Conservation (phyloP, 2,797 vertebrate species). For the Prionace glauca region DNA sequence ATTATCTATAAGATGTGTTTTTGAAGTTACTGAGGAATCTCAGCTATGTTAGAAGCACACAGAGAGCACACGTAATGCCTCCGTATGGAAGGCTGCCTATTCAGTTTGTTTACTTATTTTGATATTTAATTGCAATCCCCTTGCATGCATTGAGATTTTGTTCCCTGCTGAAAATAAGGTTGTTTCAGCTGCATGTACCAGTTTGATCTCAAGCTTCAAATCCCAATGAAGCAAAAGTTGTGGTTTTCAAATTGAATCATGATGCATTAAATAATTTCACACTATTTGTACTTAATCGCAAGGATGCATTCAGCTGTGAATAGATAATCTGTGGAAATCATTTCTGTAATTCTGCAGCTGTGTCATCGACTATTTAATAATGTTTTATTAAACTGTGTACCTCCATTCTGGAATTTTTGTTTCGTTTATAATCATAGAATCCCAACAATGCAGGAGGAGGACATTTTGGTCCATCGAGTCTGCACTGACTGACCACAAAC, state of each 20-base stretch:
- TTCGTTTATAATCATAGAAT: not conserved
- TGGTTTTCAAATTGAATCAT: not conserved
- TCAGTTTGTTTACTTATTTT: not conserved
- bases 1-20: not conserved
- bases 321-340: conserved; percentile 1
- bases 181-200: not conserved
- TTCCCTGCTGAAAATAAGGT: not conserved
- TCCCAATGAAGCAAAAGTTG: conserved; percentile 17
- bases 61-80: not conserved
- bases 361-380: not conserved
- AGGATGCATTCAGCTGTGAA: not conserved
- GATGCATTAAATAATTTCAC: not conserved
- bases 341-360: not conserved
- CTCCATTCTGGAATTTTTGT: not conserved
- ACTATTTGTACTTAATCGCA: not conserved
- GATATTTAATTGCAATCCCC: not conserved
- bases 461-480: too few species aligned
- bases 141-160: not conserved
- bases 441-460: too few species aligned
- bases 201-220: not conserved
- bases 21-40: not conserved
- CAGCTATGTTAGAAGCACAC: too few species aligned
- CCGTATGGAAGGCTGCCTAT: not conserved
- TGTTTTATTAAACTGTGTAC: not conserved
- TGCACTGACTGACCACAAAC: too few species aligned